These are phyloP conservation scores for Tautogolabrus adspersus DNA, from an alignment of 2,113 vertebrate species.

Conservation along the genomic window DNA sequence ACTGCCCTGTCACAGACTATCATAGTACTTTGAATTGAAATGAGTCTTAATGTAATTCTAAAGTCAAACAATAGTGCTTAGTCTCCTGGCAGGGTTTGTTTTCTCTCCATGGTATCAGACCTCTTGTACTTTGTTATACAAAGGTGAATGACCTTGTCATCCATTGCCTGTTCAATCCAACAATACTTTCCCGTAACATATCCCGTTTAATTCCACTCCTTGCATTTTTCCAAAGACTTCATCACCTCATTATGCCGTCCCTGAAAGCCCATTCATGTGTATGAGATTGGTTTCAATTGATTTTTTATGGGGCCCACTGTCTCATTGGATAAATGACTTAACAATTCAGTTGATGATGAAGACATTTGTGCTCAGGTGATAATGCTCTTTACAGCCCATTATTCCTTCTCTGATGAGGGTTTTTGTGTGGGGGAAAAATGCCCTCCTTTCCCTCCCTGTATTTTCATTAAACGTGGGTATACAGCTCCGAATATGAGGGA, in stretches of 20 bases:
- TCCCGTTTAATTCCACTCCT: constrained; percentile 47
- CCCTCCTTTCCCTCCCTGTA: constrained; percentile 8
- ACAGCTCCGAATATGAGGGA: neutral
- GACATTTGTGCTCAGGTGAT: constrained; percentile 49
- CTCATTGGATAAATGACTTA: constrained; percentile 42
- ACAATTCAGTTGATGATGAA: constrained; percentile 50
- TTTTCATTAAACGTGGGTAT: neutral
- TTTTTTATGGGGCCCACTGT: constrained; percentile 41
- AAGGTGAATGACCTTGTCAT: constrained; percentile 15
- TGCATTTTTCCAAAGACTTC: constrained; percentile 49
- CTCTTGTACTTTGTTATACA: constrained; percentile 14
- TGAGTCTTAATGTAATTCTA: neutral
- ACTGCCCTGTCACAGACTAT: neutral
- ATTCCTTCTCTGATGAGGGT: constrained; percentile 31
- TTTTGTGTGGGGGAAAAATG: constrained; percentile 31
- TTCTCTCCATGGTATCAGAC: neutral
- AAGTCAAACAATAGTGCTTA: neutral
- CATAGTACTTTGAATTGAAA: neutral
- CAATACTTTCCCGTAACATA: constrained; percentile 42
- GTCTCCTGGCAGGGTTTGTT: neutral
- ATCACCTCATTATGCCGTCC: constrained; percentile 53
- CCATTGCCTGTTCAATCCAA: constrained; percentile 11
- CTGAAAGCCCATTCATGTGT: constrained; percentile 58
- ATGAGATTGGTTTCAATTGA: constrained; percentile 51
- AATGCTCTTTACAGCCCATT: constrained; percentile 37